Conservation (phyloP, 2,113 vertebrate genomes). For the Microcebus griseorufus region DNA sequence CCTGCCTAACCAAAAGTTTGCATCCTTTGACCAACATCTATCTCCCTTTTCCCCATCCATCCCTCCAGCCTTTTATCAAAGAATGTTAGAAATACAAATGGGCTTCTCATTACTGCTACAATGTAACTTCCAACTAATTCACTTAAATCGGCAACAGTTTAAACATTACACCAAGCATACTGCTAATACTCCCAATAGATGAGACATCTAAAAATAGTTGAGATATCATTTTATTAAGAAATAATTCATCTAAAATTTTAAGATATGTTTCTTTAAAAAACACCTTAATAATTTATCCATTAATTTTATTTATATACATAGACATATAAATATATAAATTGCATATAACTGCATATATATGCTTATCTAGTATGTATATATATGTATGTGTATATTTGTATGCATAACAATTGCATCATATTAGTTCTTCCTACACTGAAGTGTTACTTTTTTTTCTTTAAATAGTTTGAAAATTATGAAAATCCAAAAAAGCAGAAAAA, state of each 20-base stretch:
- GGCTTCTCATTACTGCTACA: neutral
- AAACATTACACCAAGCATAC: conserved; percentile 38
- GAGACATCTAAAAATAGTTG: conserved; percentile 33
- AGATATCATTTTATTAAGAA: conserved; percentile 8
- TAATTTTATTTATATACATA: neutral
- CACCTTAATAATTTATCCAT: neutral
- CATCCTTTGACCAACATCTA: neutral
- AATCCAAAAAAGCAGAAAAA: neutral
- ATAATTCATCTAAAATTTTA: neutral
- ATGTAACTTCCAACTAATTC: conserved; percentile 30
- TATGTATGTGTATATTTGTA: neutral
- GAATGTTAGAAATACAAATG: conserved; percentile 36
- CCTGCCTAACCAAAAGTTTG: neutral
- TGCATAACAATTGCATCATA: neutral
- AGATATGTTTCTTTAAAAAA: neutral
- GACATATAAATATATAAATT: neutral
- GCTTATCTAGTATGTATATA: neutral
- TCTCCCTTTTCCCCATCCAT: neutral
- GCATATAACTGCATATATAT: neutral
- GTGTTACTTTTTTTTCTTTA: neutral
- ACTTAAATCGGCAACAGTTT: neutral
- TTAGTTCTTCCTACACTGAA: neutral
- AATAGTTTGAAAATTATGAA: conserved; percentile 17
- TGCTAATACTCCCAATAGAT: neutral
- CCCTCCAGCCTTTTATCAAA: neutral